Base-by-base conservation (phyloP, 2,888 invertebrate species). In the Mactromeris polynyma region DNA sequence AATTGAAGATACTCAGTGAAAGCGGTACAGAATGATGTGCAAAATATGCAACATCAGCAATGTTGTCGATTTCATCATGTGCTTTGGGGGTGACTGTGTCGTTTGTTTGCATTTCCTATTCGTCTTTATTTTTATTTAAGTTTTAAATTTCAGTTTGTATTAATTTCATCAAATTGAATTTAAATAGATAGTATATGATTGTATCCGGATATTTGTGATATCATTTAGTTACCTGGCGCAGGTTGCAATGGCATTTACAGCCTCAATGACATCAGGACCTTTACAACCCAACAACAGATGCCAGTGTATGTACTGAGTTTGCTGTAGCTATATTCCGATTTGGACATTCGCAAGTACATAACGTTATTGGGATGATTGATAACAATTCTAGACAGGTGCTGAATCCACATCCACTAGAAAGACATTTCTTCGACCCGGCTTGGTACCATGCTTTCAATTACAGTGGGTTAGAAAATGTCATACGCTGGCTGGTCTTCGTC, bases 321-420 rank as follows among this genome's bases (percentile, higher is more conserved):
- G 86, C 82, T 3, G 81, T 40, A 1, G 78, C 54, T 46, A 64
- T n/a, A n/a, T 58, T 87, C 26, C 51, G 86, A 11, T 87, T 31
- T 31, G 86, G 86, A 21, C 86, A 87, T 64, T 31, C 78, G 11
- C 82, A 82, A 4, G 21, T 87, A 26, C 86, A 87, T 42, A n/a
- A 38, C 1, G 11, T 51, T 31, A 46, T 87, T 40, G 82, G 82
- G 6, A 58, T 87, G 82, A 3, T 82, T 36, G 33, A 54, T 26
- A 33, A 14, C 19, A 38, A 51, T 11, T 1, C 4, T 14, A 31
- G 40, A 1, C n/a, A n/a, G 2, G 26, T 78, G 14, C 40, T 78
- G n/a, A 26, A 40, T 11, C 78, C 78, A 9, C 21, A 54, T 3
- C 54, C 51, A 17, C 77, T 87, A 31, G 51, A 81, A 6, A 19